Evolutionary conservation across 2,113 vertebrate species (phyloP), one percentile per base, ranked within the genome.

Genomic region (Uria aalge): DNA sequence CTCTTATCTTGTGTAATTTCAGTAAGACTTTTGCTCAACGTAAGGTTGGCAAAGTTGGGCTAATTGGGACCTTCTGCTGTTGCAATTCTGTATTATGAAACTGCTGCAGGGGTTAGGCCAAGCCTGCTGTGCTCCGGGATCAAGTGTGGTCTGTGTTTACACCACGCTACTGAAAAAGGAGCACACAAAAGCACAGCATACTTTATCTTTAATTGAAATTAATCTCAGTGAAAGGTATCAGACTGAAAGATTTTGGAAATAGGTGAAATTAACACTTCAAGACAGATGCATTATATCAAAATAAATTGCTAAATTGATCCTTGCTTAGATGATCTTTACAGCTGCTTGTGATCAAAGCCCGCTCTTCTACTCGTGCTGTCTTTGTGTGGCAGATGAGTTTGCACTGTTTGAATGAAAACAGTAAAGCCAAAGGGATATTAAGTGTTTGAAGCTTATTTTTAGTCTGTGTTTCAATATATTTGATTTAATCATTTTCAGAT

Each of bases 321-420:
- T 85, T 79, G 69, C 69, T 57, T 82, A 19, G 68, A 3, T 75
- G 91, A 55, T 87, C 73, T 87, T 87, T 78, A 11, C 60, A 72
- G 83, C 89, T 85, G 66, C 45, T 55, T 34, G 59, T 82, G 92
- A 94, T 95, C 96, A 97, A 95, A 96, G 77, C 48, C 63, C 2
- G 3, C 34, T 81, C 4, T 16, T 71, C 57, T 41, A 1, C 56
- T 83, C 20, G 2, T n/a, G 12, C 79, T 72, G 62, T 69, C 63
- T 12, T 57, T n/a, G 43, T 11, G 73, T 56, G 53, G 60, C 45
- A 78, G 77, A 69, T n/a, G 80, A 36, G 57, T 91, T 91, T 59
- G 88, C 22, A 21, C 18, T 63, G 55, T 80, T 75, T 76, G 80
- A 85, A 66, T 92, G 82, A 71, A 79, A 88, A 34, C 34, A 75